Percentiles rank a stretch among this genome's conserved stretches.
Conservation (phyloP, 1,140 invertebrate species). For the Varroa destructor region DNA sequence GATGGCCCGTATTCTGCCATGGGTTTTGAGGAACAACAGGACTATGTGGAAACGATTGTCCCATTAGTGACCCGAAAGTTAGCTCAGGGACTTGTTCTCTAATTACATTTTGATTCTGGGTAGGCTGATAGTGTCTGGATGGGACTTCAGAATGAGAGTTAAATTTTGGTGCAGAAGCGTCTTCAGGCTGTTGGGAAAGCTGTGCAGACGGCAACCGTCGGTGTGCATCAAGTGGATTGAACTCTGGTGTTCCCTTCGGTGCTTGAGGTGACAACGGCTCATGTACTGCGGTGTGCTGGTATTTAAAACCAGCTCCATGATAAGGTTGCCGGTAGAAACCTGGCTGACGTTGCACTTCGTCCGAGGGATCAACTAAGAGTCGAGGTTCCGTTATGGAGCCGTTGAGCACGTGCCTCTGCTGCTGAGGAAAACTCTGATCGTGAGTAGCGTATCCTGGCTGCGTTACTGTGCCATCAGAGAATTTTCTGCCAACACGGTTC, state of each 20-base stretch:
- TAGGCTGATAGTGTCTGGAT: neutral
- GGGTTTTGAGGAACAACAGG: no score
- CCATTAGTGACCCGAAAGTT: no score
- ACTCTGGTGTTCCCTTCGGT: neutral
- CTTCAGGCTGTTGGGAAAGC: neutral
- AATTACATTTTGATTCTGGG: neutral
- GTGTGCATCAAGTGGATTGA: neutral
- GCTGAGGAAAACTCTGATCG: no score
- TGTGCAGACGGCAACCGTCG: neutral
- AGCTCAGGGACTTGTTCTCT: no score
- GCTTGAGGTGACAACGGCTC: neutral
- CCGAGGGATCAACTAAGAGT: no score
- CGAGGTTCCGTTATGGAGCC: no score
- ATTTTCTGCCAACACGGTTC: no score
- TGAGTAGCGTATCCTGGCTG: no score
- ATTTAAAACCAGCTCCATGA: slow-evolving; percentile 4
- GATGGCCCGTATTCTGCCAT: no score
- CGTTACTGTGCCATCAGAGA: no score
- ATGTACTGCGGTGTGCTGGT: neutral
- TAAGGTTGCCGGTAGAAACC: slow-evolving; percentile 3
- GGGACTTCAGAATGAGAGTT: slow-evolving; percentile 4
- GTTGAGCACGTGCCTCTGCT: no score
- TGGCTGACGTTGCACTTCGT: neutral
- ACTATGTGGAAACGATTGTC: no score
- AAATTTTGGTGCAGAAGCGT: neutral